Evolutionary conservation across 2,888 invertebrate species (phyloP).

Genomic region (Atethmia centrago): DNA sequence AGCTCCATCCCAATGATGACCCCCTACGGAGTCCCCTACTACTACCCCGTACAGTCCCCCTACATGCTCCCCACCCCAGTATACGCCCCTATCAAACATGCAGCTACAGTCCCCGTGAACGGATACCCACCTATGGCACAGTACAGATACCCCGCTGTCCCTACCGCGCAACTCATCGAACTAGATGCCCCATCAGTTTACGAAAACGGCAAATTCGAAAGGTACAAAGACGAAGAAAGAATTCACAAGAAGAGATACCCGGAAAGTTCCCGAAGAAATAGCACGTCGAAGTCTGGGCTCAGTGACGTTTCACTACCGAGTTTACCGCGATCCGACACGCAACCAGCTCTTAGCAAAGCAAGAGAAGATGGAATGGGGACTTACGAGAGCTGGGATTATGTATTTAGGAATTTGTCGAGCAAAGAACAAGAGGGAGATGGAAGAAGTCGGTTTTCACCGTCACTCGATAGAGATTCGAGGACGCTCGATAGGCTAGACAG

Average conservation of each 20-base stretch:
- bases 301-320: constrained; percentile 86
- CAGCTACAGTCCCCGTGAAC: constrained; percentile 85
- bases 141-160: constrained; percentile 89
- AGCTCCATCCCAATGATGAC: constrained; percentile 80
- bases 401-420: constrained; percentile 94
- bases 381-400: constrained; percentile 95
- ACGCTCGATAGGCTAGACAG: constrained; percentile 86
- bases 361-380: constrained; percentile 92
- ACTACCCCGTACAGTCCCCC: constrained; percentile 86
- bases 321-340: constrained; percentile 87
- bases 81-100: constrained; percentile 86
- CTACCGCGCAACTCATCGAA: constrained; percentile 93
- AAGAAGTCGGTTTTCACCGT: constrained; percentile 92
- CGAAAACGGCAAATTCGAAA: constrained; percentile 83
- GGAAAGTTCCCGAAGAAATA: constrained; percentile 81
- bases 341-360: constrained; percentile 88
- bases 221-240: constrained; percentile 77
- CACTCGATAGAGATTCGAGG: constrained; percentile 85
- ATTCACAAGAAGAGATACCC: constrained; percentile 74
- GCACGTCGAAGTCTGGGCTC: constrained; percentile 83
- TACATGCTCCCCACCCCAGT: constrained; percentile 87
- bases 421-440: constrained; percentile 93
- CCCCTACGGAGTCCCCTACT: constrained; percentile 85
- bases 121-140: constrained; percentile 84
- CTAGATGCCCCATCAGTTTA: constrained; percentile 88